Evolutionary conservation across 2,888 invertebrate genomes (phyloP), one percentile per base, ranked within the genome.

Genomic region (Physocephala rufipes): DNA sequence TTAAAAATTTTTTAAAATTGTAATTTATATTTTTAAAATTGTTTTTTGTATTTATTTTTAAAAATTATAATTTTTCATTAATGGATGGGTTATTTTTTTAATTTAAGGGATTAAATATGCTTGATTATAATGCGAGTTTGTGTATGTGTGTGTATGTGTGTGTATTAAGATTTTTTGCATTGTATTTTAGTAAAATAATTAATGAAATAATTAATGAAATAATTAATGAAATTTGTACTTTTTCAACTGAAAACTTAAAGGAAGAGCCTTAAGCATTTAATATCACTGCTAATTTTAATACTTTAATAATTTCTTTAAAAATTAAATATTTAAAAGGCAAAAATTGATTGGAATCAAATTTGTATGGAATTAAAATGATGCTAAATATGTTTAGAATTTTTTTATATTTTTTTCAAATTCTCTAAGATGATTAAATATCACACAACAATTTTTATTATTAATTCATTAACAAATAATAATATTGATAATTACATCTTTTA

Each of bases 171-270:
- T n/a, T n/a, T n/a, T n/a, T n/a, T n/a, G n/a, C n/a, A n/a, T n/a
- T 21, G 26, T 58, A 26, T 58, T 1, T 58, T 49, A 76, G 77
- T 77, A 74, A 74, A 76, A 77, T 76, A 72, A 67, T 59, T 49
- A 51, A 59, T 4, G 45, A 58, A 2, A 66, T n/a, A n/a, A n/a
- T n/a, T n/a, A n/a, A n/a, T n/a, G n/a, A n/a, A n/a, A n/a, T n/a
- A n/a, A n/a, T n/a, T n/a, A 61, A 24, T 43, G 24, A 16, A 49
- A 71, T 53, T 47, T 53, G 62, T 63, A 68, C 16, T 51, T 53
- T 47, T 58, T 13, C 21, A n/a, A n/a, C 21, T 43, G 43, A 61
- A 26, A 36, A 36, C 36, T 36, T 4, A 36, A 36, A 36, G 36
- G 36, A 36, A 36, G 5, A 36, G 36, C 36, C n/a, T 36, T 36